Percentiles rank a stretch among this genome's conserved stretches.
Evolutionary conservation across 2,888 invertebrate species (phyloP).

Genomic region (Cephus pulcher): DNA sequence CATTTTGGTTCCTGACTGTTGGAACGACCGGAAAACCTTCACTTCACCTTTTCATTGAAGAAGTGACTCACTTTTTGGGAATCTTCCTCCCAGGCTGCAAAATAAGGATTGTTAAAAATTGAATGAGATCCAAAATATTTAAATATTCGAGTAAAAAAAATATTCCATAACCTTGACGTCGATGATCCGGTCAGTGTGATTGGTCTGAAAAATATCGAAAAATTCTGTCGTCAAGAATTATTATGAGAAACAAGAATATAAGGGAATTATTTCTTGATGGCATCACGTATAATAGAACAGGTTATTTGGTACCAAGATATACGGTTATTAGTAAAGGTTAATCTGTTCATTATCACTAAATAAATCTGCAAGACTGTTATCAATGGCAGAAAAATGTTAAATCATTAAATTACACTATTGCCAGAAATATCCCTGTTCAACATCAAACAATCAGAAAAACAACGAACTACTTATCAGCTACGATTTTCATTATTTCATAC

Average conservation of each 20-base stretch:
- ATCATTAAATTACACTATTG: background rate
- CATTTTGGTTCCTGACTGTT: background rate
- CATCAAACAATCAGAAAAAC: background rate
- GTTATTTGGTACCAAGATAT: background rate
- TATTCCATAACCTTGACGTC: background rate
- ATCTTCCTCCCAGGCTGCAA: background rate
- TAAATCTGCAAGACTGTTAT: background rate
- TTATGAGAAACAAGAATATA: background rate
- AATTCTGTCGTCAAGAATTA: background rate
- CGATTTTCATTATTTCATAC: background rate
- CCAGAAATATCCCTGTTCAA: background rate
- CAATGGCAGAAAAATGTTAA: background rate
- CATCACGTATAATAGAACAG: background rate
- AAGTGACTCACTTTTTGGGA: background rate
- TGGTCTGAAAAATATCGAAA: background rate
- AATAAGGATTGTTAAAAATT: background rate
- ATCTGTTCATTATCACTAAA: background rate
- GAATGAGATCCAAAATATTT: background rate
- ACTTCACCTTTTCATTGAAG: background rate
- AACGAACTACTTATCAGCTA: background rate
- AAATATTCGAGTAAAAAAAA: background rate
- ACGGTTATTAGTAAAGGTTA: background rate
- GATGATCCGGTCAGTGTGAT: background rate
- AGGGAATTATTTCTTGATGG: background rate
- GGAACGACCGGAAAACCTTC: background rate